Base-by-base conservation (phyloP, 2,888 invertebrate genomes). In the Drosophila suboccidentalis region DNA sequence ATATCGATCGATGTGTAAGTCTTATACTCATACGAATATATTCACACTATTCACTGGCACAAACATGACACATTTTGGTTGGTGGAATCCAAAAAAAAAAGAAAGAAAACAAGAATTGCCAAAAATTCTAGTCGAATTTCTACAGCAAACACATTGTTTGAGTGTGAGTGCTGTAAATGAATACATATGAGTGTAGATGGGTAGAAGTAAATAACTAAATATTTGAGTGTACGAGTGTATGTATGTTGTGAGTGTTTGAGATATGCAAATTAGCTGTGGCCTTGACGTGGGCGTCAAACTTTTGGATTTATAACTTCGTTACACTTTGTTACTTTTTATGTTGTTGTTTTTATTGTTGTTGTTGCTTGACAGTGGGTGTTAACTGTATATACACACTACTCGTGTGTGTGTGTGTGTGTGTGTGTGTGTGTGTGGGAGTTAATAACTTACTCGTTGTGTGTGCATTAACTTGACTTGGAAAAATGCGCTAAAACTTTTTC, bases 251-350 rank as follows among this genome's bases (percentile, higher is more conserved):
- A 64, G 17, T 61, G 63, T 63, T 59, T 59, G 80, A 76, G 88
- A 78, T 88, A 86, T 86, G 86, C 80, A 86, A 86, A 86, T 89
- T 87, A 86, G 84, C 74, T 75, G 63, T 67, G 86, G 83, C 86
- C 86, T 86, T 86, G 90, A 82, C 83, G 86, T 86, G 88, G 86
- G 86, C 86, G 86, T 89, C 86, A 86, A 86, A 82, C 75, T 86
- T 87, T 75, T 80, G 78, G 84, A 85, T 87, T 85, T 82, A 85
- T 82, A 87, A 85, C 84, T 84, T 84, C 71, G 84, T 84, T 84
- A 84, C 87, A 84, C 82, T 87, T 87, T 80, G 74, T 78, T 78
- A 84, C 85, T 78, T 80, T 57, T 75, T 54, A 55, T 58, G 54
- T 44, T 64, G 36, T 71, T 47, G 29, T 53, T 64, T 49, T 49